Base-by-base conservation (phyloP, 1,140 invertebrate genomes). In the Neomicropteryx cornuta region DNA sequence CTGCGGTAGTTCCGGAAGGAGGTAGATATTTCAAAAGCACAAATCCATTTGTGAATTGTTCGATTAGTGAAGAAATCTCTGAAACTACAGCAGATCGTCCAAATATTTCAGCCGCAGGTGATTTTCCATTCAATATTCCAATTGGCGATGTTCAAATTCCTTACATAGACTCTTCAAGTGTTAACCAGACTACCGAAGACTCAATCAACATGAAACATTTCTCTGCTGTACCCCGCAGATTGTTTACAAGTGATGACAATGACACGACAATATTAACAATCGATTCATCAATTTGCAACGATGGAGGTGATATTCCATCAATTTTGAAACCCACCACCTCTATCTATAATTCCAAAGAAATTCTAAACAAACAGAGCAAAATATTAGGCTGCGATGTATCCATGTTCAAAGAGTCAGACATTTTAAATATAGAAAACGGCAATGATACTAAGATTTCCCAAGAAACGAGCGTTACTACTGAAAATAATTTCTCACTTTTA, bases 291-390 rank as follows among this genome's bases (percentile, higher is more conserved):
- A 39, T 41, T 23, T 27, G 29, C 2, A n/a, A n/a, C n/a, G n/a
- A n/a, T n/a, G n/a, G n/a, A n/a, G 30, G n/a, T 28, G 31, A 44
- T 13, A 31, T 36, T 18, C 13, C 35, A 19, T n/a, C n/a, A n/a
- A n/a, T 41, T 43, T 24, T 31, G 38, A 4, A n/a, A n/a, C 27
- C 36, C 27, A 42, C 39, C 21, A 44, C 43, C n/a, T n/a, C n/a
- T n/a, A n/a, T n/a, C n/a, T n/a, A n/a, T n/a, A 43, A 42, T 40
- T 49, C 50, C 18, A 23, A 37, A 16, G 29, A 45, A n/a, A 45
- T 37, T 36, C 55, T 52, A 31, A 65, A 66, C 30, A 68, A 68
- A 44, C 66, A 66, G 55, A 66, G 64, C 36, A 65, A 66, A 51
- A 61, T 68, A 11, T 39, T 68, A 30, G 66, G 66, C 2, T 53